Evolutionary conservation across 2,888 invertebrate species (phyloP).

Genomic region (Lymantria dispar): DNA sequence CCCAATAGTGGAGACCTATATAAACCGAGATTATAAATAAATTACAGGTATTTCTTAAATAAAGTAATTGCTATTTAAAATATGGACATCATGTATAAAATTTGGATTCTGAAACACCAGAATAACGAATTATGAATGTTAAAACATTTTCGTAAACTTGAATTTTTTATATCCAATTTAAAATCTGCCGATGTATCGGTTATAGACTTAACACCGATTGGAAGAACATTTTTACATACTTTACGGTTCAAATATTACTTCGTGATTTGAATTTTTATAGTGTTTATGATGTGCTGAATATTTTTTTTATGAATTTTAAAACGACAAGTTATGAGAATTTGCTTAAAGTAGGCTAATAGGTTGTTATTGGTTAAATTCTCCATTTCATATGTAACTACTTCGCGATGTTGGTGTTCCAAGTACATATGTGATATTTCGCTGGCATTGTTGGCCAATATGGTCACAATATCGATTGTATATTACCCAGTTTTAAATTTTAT

Average conservation of each 20-base stretch:
- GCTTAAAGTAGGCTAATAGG: constrained; percentile 13
- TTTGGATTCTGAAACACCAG: constrained; percentile 13
- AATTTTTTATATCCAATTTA: constrained; percentile 24
- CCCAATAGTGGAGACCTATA: too few species aligned
- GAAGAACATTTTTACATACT: constrained; percentile 24
- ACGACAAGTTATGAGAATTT: background rate
- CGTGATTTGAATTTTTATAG: constrained; percentile 42
- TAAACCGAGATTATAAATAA: too few species aligned
- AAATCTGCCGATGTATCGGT: constrained; percentile 14
- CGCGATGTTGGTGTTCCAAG: too few species aligned
- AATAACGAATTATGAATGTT: background rate
- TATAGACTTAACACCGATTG: constrained; percentile 30
- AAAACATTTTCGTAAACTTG: constrained; percentile 4
- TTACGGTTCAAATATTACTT: constrained; percentile 18
- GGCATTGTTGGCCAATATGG: background rate
- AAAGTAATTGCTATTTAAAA: too few species aligned
- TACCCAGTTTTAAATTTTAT: too few species aligned
- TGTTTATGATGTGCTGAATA: constrained; percentile 14
- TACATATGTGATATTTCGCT: too few species aligned
- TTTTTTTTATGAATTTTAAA: constrained; percentile 1
- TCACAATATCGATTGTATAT: too few species aligned
- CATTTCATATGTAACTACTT: too few species aligned
- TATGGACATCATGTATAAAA: background rate
- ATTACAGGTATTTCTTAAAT: too few species aligned
- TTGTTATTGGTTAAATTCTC: background rate